These are phyloP conservation scores for Portunus trituberculatus DNA, from an alignment of 1,140 invertebrate genomes.

Conservation along the genomic window DNA sequence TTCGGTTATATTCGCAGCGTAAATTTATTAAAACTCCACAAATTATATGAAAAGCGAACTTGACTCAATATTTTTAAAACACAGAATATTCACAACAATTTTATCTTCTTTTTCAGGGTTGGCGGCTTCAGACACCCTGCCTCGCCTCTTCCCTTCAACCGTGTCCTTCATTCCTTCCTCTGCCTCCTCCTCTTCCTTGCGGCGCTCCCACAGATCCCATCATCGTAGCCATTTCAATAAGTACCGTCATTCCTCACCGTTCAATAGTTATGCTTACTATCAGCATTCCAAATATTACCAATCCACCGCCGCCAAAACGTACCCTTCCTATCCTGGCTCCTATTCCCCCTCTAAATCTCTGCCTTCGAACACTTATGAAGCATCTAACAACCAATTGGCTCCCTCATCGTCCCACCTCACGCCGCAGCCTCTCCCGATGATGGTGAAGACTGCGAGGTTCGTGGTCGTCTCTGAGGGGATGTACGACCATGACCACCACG, in stretches of 20 bases:
- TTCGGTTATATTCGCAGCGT: background rate
- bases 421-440: background rate
- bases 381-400: background rate
- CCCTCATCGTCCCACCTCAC: background rate
- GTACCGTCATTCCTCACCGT: background rate
- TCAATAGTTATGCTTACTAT: background rate
- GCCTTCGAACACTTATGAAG: too few relatives aligned
- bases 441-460: conserved; percentile 50
- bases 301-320: background rate
- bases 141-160: background rate
- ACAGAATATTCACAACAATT: too few relatives aligned
- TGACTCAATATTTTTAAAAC: background rate
- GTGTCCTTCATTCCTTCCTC: background rate
- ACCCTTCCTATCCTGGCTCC: background rate
- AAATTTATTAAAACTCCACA: background rate
- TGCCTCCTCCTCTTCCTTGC: background rate
- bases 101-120: background rate
- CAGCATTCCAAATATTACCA: background rate
- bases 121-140: background rate
- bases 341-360: background rate
- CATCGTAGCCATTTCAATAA: background rate
- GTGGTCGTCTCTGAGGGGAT: conserved; percentile 60
- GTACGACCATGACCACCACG: conserved; percentile 55
- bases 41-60: background rate
- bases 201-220: background rate